Evolutionary conservation across 1,140 invertebrate genomes (phyloP), one percentile per base, ranked within the genome.

Genomic region (Coelopa frigida): DNA sequence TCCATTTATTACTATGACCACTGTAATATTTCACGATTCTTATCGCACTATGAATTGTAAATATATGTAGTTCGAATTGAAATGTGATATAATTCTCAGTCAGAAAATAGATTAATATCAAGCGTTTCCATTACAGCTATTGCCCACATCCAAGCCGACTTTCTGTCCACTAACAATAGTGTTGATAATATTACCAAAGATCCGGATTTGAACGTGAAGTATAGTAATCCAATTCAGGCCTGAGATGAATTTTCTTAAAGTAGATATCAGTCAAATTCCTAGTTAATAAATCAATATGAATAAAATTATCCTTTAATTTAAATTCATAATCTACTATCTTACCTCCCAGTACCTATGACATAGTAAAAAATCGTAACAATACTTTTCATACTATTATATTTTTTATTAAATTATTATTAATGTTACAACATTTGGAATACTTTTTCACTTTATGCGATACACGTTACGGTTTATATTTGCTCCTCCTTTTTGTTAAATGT

Each of bases 81-180:
- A n/a, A n/a, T n/a, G n/a, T n/a, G n/a, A n/a, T n/a, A n/a, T n/a
- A n/a, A n/a, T n/a, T n/a, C n/a, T n/a, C n/a, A n/a, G n/a, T n/a
- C n/a, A n/a, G n/a, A n/a, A n/a, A n/a, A n/a, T n/a, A n/a, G n/a
- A n/a, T n/a, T n/a, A n/a, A n/a, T 33, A 14, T 33, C 4, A 33
- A 5, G 4, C n/a, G 5, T 33, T 14, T 33, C 31, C 8, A 20
- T 46, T 46, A 21, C 49, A 50, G 49, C 44, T 10, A 41, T 50
- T 23, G 43, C 39, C 26, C 32, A 42, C 11, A 50, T 50, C 14
- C 49, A 46, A 35, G 27, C 49, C 10, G 38, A 50, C 8, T 50
- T 37, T 41, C 37, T 49, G 8, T 45, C 36, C 7, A 31, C 31
- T 14, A 39, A 32, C n/a, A 41, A 23, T 14, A 46, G 44, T 24